Evolutionary conservation across 2,113 vertebrate species (phyloP).

Genomic region (Leuciscus idus): DNA sequence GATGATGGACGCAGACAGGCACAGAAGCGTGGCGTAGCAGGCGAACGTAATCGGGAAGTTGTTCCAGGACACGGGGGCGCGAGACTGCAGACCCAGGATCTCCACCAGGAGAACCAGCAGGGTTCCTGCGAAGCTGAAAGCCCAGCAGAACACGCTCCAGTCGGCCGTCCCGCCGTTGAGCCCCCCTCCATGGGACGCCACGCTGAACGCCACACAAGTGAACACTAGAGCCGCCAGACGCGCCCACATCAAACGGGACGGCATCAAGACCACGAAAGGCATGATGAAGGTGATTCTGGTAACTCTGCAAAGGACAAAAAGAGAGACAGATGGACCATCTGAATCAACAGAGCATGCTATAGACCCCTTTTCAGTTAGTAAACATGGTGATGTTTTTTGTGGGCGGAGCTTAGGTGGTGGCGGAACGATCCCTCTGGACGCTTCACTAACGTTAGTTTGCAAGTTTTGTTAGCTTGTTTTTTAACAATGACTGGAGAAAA

Average conservation of each 20-base stretch:
- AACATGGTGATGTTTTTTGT: too few relatives aligned
- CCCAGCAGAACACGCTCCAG: conserved; percentile 80
- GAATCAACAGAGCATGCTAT: background rate
- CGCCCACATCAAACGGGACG: conserved; percentile 34
- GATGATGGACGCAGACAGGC: conserved; percentile 77
- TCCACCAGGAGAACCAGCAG: conserved; percentile 77
- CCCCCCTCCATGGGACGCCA: conserved; percentile 63
- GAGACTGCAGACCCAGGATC: conserved; percentile 68
- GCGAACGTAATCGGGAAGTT: conserved; percentile 80
- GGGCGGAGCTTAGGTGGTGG: too few relatives aligned
- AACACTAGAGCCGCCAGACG: conserved; percentile 49
- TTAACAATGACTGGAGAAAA: too few relatives aligned
- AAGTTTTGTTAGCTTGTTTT: too few relatives aligned
- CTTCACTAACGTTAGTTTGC: too few relatives aligned
- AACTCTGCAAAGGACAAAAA: background rate
- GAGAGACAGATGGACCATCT: background rate
- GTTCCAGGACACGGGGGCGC: conserved; percentile 76
- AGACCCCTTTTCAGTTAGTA: too few relatives aligned
- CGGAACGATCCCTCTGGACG: too few relatives aligned
- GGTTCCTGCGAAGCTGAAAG: conserved; percentile 76
- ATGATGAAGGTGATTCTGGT: background rate
- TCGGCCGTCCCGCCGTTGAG: conserved; percentile 39
- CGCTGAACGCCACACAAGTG: conserved; percentile 67
- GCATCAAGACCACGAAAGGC: conserved; percentile 17
- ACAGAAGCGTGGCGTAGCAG: conserved; percentile 76